Evolutionary conservation across 2,113 vertebrate species (phyloP).

Genomic region (Camelus dromedarius): DNA sequence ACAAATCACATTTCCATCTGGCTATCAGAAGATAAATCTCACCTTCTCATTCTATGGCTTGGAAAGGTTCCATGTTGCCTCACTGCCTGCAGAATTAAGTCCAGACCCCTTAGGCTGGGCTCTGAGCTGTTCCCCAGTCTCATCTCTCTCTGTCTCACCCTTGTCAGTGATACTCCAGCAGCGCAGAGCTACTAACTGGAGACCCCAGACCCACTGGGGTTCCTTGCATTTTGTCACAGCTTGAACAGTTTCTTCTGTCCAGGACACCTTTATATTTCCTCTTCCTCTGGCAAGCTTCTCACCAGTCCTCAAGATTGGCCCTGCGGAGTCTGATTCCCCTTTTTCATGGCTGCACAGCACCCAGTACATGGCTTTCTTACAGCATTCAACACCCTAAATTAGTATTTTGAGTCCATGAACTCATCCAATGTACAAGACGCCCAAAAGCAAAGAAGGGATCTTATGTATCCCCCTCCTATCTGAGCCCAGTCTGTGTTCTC

Average conservation of each 20-base stretch:
- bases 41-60: not conserved
- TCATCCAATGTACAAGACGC: too few species aligned
- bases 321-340: too few species aligned
- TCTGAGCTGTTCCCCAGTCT: not conserved
- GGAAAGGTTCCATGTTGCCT: not conserved
- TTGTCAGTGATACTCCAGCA: not conserved
- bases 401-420: not conserved
- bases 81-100: not conserved
- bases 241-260: not conserved
- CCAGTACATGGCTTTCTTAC: not conserved
- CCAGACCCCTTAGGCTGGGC: not conserved
- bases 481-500: not conserved
- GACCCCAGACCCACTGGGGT: not conserved
- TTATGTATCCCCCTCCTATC: not conserved
- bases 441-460: not conserved
- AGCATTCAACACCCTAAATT: not conserved
- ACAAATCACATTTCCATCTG: not conserved
- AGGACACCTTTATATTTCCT: not conserved
- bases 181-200: not conserved
- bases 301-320: not conserved
- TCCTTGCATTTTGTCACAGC: not conserved
- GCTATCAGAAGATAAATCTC: not conserved
- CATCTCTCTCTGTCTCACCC: not conserved
- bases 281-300: not conserved
- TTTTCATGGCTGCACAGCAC: not conserved